phyloP scores from a whole-genome alignment of 2,888 invertebrate species.

The Conus canariensis region DNA sequence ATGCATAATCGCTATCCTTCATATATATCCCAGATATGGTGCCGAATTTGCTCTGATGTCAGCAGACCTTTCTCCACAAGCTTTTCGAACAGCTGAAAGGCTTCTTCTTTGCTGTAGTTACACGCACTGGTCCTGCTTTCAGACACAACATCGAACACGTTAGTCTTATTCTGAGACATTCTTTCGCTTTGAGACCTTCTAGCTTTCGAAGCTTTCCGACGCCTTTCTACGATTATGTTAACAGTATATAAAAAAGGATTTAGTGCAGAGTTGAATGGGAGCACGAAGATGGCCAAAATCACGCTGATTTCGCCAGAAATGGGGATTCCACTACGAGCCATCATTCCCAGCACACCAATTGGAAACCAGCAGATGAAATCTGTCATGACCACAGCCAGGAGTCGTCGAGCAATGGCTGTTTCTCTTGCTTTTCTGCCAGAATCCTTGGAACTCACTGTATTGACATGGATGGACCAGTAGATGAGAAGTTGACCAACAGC shows the following conservation, averaged over 20 bases:
- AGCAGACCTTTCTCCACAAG: background rate
- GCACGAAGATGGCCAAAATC: conserved; percentile 17
- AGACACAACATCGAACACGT: background rate
- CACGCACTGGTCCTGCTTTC: background rate
- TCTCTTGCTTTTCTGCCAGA: conserved; percentile 17
- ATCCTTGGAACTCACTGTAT: background rate
- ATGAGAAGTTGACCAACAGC: conserved; percentile 72
- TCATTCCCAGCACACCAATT: conserved; percentile 5
- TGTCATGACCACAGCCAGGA: conserved; percentile 28
- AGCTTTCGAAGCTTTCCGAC: background rate
- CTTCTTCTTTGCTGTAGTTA: conserved; percentile 1
- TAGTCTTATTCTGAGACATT: background rate
- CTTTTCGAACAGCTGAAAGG: background rate
- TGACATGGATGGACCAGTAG: conserved; percentile 62
- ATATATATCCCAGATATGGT: background rate
- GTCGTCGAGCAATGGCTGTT: conserved; percentile 1
- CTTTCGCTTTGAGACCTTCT: background rate
- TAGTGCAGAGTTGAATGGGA: conserved; percentile 25
- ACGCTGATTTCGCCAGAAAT: conserved; percentile 26
- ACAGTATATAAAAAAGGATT: conserved; percentile 24
- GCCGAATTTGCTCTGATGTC: background rate
- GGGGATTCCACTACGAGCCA: conserved; percentile 27
- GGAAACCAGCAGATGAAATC: conserved; percentile 36
- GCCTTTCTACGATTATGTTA: background rate
- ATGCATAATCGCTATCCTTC: background rate